Evolutionary conservation across 2,888 invertebrate species (phyloP).

Genomic region (Sinodicranocentrus sp.): DNA sequence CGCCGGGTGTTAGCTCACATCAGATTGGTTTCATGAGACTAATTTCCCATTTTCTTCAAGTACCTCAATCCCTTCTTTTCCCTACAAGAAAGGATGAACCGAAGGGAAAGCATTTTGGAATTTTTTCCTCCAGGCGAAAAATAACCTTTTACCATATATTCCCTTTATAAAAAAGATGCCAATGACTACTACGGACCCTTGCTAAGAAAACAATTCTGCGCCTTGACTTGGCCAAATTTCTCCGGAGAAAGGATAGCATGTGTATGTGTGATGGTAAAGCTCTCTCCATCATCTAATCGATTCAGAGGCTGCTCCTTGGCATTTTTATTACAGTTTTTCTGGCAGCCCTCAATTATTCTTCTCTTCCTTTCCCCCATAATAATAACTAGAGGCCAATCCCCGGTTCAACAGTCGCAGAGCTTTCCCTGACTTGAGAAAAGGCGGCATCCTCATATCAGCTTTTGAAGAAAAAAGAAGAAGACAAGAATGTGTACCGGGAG

Average conservation of each 20-base stretch:
- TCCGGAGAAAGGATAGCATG: neutral
- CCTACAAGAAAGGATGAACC: neutral
- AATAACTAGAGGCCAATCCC: slow-evolving; percentile 69
- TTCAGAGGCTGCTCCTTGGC: slow-evolving; percentile 71
- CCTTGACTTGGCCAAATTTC: slow-evolving; percentile 40
- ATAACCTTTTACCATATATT: neutral
- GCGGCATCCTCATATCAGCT: too few species aligned
- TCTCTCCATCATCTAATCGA: slow-evolving; percentile 69
- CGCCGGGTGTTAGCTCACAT: slow-evolving; percentile 55
- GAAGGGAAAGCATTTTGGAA: neutral
- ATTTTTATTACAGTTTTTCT: slow-evolving; percentile 73
- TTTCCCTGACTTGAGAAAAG: too few species aligned
- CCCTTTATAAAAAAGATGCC: slow-evolving; percentile 35
- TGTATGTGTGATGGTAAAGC: slow-evolving; percentile 3
- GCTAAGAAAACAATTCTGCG: slow-evolving; percentile 24
- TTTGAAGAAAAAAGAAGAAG: too few species aligned
- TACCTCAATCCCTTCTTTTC: neutral
- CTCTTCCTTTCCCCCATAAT: slow-evolving; percentile 66
- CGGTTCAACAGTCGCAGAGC: slow-evolving; percentile 56
- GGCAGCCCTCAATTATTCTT: slow-evolving; percentile 73
- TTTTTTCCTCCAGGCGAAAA: slow-evolving; percentile 25
- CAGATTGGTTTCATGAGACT: slow-evolving; percentile 71
- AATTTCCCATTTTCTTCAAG: slow-evolving; percentile 64
- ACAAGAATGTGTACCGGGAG: too few species aligned
- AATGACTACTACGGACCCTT: neutral